phyloP scores from a whole-genome alignment of 2,888 invertebrate species.

The Calameuta pallipes region DNA sequence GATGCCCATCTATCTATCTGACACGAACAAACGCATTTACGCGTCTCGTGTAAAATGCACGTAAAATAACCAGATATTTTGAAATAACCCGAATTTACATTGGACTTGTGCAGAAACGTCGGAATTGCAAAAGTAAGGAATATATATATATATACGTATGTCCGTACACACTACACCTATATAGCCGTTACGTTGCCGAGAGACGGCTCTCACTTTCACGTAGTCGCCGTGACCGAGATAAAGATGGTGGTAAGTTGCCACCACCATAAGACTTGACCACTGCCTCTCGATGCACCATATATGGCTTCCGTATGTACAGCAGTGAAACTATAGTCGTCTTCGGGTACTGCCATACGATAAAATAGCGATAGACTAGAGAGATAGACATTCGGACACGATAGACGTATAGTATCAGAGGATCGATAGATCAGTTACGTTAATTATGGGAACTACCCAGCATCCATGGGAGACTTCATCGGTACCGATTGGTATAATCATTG shows the following conservation, averaged over 20 bases:
- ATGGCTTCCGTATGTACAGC: conserved; percentile 40
- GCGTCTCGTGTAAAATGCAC: not conserved
- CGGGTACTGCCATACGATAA: not conserved
- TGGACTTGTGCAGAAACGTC: not conserved
- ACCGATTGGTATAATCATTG: not conserved
- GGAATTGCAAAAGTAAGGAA: not conserved
- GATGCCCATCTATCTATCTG: not conserved
- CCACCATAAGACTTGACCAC: conserved; percentile 49
- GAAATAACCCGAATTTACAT: not conserved
- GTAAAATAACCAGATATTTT: not conserved
- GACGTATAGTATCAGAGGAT: conserved; percentile 35
- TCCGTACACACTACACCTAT: not conserved
- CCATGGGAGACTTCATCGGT: not conserved
- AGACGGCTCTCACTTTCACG: conserved; percentile 62
- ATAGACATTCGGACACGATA: not conserved
- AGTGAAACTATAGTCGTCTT: not conserved
- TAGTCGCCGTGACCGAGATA: conserved; percentile 65
- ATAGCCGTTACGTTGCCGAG: not conserved
- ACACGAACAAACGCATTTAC: not conserved
- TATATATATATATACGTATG: not conserved
- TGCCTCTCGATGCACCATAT: conserved; percentile 48
- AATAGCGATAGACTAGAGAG: not conserved
- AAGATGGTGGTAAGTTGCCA: conserved; percentile 54
- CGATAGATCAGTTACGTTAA: conserved; percentile 53
- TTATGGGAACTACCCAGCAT: conserved; percentile 31